These are phyloP conservation scores for Cinclus cinclus DNA, from an alignment of 2,113 vertebrate genomes.

Conservation along the genomic window DNA sequence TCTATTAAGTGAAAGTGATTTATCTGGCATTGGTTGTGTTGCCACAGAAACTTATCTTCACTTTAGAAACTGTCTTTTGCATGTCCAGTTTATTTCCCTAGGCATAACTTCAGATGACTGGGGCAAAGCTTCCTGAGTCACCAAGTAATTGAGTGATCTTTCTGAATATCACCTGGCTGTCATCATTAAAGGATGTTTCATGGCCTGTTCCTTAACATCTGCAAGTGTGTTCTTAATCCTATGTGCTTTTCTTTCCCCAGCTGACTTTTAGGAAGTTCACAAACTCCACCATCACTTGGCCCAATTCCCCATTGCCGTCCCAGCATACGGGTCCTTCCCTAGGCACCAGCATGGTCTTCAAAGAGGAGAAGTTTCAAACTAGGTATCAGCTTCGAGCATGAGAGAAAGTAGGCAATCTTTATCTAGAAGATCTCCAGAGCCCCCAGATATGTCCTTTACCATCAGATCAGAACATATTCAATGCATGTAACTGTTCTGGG, in stretches of 20 bases:
- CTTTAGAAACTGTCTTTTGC: background rate
- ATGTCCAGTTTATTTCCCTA: background rate
- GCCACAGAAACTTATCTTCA: background rate
- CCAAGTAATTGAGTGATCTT: background rate
- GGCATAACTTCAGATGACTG: background rate
- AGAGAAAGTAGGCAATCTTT: background rate
- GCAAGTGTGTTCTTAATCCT: background rate
- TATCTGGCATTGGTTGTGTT: background rate
- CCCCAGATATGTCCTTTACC: background rate
- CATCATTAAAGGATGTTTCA: background rate
- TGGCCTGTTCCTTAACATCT: background rate
- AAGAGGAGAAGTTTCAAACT: background rate
- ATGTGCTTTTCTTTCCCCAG: background rate
- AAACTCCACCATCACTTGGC: background rate
- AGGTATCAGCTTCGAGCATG: background rate
- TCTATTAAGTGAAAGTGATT: background rate
- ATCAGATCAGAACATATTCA: background rate
- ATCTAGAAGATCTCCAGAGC: background rate
- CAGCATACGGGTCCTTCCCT: background rate
- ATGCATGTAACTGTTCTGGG: background rate
- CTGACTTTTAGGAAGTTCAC: background rate
- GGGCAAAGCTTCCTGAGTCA: background rate
- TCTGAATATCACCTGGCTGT: background rate
- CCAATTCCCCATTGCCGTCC: background rate
- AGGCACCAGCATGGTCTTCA: rapidly evolving